Conservation (phyloP, 2,797 vertebrate genomes). For the Hippoglossus hippoglossus region DNA sequence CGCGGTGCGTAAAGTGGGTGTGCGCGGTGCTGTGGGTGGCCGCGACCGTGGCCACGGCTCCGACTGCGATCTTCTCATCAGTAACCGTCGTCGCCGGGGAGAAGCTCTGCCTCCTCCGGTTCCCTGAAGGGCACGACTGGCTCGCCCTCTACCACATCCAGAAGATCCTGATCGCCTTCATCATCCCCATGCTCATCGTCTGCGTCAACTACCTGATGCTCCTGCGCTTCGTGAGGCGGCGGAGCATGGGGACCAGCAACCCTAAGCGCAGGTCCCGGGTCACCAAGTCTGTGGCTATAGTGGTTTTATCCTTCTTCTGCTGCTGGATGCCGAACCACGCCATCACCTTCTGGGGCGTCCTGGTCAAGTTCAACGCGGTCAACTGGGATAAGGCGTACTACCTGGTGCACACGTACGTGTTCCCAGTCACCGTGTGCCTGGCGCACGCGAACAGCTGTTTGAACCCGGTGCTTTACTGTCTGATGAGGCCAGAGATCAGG, state of each 20-base stretch:
- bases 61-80: conserved; percentile 83
- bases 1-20: conserved; percentile 77
- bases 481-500: conserved; percentile 86
- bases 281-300: conserved; percentile 83
- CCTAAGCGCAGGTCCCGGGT: conserved; percentile 78
- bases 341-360: conserved; percentile 86
- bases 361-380: conserved; percentile 86
- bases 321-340: conserved; percentile 87
- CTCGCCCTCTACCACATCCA: conserved; percentile 87
- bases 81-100: conserved; percentile 84
- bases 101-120: conserved; percentile 85
- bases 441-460: conserved; percentile 87
- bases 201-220: conserved; percentile 83
- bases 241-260: conserved; percentile 74
- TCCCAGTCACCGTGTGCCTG: conserved; percentile 85
- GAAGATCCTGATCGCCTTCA: conserved; percentile 86
- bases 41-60: conserved; percentile 82
- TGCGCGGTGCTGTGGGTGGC: conserved; percentile 84
- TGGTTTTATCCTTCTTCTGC: conserved; percentile 83
- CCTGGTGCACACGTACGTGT: conserved; percentile 85
- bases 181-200: conserved; percentile 84
- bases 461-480: conserved; percentile 86
- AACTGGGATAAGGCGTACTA: conserved; percentile 85
- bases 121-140: conserved; percentile 85
- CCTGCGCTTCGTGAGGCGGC: conserved; percentile 77